Percentiles rank a stretch among this genome's conserved stretches.
Conservation (phyloP, 2,797 vertebrate species). For the Nyctalus aviator region DNA sequence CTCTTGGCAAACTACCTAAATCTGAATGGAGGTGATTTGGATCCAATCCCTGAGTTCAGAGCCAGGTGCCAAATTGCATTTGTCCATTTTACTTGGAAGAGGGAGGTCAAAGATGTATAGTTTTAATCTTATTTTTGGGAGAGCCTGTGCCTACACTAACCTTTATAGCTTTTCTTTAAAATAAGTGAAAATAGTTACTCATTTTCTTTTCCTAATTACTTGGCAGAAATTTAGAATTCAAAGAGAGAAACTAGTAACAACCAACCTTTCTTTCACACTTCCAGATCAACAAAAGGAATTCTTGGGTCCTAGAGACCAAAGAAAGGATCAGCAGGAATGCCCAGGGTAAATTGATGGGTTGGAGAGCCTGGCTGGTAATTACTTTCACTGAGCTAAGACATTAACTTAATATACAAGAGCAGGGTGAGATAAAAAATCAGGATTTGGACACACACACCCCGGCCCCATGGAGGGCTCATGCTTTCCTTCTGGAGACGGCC, state of each 20-base stretch:
- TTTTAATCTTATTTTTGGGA: conserved; percentile 76
- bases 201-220: conserved; percentile 80
- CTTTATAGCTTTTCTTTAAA: conserved; percentile 62
- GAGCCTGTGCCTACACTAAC: conserved; percentile 50
- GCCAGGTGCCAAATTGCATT: conserved; percentile 65
- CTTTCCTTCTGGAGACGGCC: background rate
- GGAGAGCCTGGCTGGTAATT: conserved; percentile 75
- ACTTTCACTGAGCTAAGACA: conserved; percentile 76
- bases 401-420: conserved; percentile 66
- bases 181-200: conserved; percentile 54
- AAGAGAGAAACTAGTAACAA: conserved; percentile 73
- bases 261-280: conserved; percentile 72
- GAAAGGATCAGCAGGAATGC: conserved; percentile 75
- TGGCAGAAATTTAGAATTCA: conserved; percentile 76
- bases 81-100: conserved; percentile 66
- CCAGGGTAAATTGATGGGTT: conserved; percentile 73
- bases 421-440: conserved; percentile 59
- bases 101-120: conserved; percentile 70
- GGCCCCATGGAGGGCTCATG: background rate
- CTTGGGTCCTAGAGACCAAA: conserved; percentile 78
- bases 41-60: conserved; percentile 67
- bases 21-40: conserved; percentile 73
- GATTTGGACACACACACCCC: background rate
- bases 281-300: conserved; percentile 78
- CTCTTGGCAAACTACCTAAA: conserved; percentile 69